Conservation (phyloP, 2,113 vertebrate species). For the Bufo gargarizans region DNA sequence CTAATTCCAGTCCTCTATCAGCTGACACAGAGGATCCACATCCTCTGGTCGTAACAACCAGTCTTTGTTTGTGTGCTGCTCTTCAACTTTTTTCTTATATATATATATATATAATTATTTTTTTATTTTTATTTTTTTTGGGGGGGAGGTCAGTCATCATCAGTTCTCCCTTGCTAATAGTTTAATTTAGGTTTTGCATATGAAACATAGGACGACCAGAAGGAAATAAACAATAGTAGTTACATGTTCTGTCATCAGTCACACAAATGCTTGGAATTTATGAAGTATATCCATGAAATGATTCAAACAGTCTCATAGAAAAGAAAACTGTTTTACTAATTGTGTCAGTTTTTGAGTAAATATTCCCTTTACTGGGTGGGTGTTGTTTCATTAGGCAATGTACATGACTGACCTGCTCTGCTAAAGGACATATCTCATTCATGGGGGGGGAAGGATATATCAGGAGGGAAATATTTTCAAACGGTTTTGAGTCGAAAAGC, state of each 20-base stretch:
- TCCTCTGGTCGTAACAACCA: too few species aligned
- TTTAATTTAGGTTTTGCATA: not conserved
- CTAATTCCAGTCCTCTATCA: too few species aligned
- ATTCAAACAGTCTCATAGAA: conserved; percentile 24
- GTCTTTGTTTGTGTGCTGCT: too few species aligned
- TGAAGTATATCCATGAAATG: conserved; percentile 16
- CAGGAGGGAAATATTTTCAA: too few species aligned
- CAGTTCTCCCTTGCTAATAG: not conserved
- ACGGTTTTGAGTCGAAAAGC: too few species aligned
- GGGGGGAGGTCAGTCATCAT: not conserved
- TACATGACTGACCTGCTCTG: not conserved
- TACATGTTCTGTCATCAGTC: conserved; percentile 37
- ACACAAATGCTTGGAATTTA: not conserved
- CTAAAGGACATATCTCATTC: not conserved
- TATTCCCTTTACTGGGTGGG: not conserved
- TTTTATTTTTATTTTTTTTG: not conserved
- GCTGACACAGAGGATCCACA: too few species aligned
- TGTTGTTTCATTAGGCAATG: not conserved
- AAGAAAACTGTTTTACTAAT: not conserved
- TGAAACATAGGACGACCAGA: conserved; percentile 19
- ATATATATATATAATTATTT: too few species aligned
- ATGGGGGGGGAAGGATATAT: too few species aligned
- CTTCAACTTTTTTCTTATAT: too few species aligned
- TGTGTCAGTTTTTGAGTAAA: conserved; percentile 31
- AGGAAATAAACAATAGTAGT: conserved; percentile 37